phyloP scores from a whole-genome alignment of 2,888 invertebrate genomes.

The Machimus atricapillus region DNA sequence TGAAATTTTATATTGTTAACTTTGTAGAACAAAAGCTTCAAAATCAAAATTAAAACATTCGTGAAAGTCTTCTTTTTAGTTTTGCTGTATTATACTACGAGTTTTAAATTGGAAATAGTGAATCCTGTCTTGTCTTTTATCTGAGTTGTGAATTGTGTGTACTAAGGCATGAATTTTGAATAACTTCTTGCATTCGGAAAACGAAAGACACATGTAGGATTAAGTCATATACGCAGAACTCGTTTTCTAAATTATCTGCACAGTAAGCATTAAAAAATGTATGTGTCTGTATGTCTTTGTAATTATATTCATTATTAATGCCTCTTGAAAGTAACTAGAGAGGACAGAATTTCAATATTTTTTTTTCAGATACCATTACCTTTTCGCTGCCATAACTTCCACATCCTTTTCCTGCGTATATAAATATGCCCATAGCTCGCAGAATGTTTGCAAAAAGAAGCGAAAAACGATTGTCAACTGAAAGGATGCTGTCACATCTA shows the following conservation, averaged over 20 bases:
- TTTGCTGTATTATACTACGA: no score
- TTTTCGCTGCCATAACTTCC: neutral
- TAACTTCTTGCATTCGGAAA: no score
- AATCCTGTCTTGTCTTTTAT: no score
- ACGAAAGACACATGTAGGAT: neutral
- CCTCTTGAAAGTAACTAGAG: neutral
- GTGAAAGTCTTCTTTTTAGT: no score
- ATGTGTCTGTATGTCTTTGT: neutral
- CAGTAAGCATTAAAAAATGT: neutral
- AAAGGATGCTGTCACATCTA: neutral
- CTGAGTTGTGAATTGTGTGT: no score
- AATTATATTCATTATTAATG: neutral
- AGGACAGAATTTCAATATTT: neutral
- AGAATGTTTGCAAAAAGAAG: neutral
- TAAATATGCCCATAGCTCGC: neutral
- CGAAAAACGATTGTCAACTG: slow-evolving; percentile 12
- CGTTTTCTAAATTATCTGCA: neutral
- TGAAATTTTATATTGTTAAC: no score
- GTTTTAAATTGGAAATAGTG: no score
- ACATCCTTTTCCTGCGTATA: neutral
- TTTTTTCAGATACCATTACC: neutral
- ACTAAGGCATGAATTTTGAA: no score
- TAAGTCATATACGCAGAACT: neutral
- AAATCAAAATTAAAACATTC: no score
- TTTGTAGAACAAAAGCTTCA: no score